Evolutionary conservation across 2,888 invertebrate species (phyloP).

Genomic region (Ochlodes sylvanus): DNA sequence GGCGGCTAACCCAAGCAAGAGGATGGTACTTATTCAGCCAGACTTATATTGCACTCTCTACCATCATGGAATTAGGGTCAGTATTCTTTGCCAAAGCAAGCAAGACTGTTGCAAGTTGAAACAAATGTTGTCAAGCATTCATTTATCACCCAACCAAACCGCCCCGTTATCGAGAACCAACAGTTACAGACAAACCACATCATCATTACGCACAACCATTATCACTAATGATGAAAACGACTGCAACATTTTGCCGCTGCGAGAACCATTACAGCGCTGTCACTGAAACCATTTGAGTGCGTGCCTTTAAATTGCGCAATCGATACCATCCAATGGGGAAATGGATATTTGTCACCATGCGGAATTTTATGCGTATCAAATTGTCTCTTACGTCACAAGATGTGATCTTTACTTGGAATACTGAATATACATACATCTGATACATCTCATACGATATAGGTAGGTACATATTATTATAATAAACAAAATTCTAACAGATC

Average conservation of each 20-base stretch:
- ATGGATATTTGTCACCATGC: neutral
- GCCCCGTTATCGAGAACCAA: neutral
- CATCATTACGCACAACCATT: slow-evolving; percentile 2
- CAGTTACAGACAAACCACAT: neutral
- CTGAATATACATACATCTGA: no score
- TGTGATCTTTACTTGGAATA: no score
- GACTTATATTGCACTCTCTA: no score
- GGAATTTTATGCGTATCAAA: neutral
- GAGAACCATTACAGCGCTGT: slow-evolving; percentile 5
- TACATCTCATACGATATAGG: no score
- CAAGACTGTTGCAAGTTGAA: neutral
- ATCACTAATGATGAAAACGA: slow-evolving; percentile 10
- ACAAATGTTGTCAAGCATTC: neutral
- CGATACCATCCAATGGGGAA: slow-evolving; percentile 3
- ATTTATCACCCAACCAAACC: no score
- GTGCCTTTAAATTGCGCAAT: slow-evolving; percentile 11
- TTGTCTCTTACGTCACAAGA: no score
- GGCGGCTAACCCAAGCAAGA: no score
- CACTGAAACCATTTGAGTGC: slow-evolving; percentile 2
- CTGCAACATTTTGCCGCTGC: slow-evolving; percentile 3
- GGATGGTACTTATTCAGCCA: no score
- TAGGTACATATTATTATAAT: no score
- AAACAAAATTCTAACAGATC: no score
- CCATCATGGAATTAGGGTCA: no score
- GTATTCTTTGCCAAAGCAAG: no score